Evolutionary conservation across 2,797 vertebrate genomes (phyloP).

Genomic region (Allenopithecus nigroviridis): DNA sequence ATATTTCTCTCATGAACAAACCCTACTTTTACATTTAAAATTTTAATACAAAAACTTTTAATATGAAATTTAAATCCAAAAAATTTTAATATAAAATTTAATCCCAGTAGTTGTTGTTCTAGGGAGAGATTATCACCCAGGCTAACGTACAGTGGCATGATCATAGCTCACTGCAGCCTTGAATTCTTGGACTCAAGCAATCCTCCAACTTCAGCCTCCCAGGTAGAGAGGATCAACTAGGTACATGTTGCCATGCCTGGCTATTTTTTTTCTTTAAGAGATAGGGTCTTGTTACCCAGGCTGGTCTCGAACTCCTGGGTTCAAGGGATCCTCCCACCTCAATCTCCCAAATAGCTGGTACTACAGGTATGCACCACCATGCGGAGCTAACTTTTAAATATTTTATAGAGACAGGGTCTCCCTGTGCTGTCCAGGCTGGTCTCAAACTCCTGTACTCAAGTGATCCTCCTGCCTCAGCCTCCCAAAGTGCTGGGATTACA

Average conservation of each 20-base stretch:
- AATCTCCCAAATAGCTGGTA: not conserved
- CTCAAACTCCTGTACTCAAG: not conserved
- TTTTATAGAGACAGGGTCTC: not conserved
- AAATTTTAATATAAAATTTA: not conserved
- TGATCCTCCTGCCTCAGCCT: not conserved
- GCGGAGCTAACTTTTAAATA: not conserved
- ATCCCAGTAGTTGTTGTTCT: not conserved
- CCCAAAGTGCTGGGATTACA: not conserved
- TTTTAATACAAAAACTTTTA: not conserved
- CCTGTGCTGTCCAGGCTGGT: not conserved
- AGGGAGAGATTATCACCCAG: not conserved
- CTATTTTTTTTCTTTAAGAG: not conserved
- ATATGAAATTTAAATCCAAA: not conserved
- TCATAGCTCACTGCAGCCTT: not conserved
- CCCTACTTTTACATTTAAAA: not conserved
- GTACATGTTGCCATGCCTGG: not conserved
- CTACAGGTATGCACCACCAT: not conserved
- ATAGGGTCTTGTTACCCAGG: not conserved
- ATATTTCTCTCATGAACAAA: constrained; percentile 1
- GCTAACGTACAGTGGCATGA: not conserved
- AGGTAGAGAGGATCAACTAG: not conserved
- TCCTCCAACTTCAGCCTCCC: not conserved
- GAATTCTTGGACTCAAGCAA: not conserved
- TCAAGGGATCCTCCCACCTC: not conserved
- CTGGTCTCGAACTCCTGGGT: not conserved